A percentile compares a stretch with the other conserved stretches of the same genome.
phyloP scores from a whole-genome alignment of 2,113 vertebrate species.

The Oreotrochilus melanogaster region DNA sequence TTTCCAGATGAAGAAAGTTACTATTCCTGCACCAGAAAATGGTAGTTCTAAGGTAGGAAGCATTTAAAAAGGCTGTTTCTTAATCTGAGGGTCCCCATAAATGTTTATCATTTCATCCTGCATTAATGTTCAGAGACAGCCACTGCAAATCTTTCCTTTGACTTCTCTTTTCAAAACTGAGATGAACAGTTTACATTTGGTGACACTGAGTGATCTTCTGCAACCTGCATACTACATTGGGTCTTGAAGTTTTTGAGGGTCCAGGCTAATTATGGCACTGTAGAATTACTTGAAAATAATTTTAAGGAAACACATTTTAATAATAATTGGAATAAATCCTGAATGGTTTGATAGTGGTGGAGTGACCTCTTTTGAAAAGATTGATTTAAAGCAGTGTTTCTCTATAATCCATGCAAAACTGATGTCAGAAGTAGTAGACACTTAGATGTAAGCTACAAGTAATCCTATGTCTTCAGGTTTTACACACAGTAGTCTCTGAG shows the following conservation, averaged over 20 bases:
- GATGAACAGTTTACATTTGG: not conserved
- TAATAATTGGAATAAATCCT: not conserved
- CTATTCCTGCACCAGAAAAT: not conserved
- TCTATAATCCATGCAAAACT: not conserved
- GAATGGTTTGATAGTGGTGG: not conserved
- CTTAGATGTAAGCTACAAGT: constrained; percentile 1
- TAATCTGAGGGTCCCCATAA: not conserved
- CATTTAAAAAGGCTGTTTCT: not conserved
- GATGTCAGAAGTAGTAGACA: constrained; percentile 30
- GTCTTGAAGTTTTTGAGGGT: not conserved
- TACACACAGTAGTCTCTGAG: not conserved
- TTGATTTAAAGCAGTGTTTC: not conserved
- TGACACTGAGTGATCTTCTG: not conserved
- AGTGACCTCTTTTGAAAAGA: not conserved
- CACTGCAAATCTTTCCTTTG: not conserved
- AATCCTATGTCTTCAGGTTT: not conserved
- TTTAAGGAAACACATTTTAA: not conserved
- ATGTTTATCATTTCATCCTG: not conserved
- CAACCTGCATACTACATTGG: not conserved
- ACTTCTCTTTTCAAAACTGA: not conserved
- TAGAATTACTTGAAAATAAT: not conserved
- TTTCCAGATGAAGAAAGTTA: not conserved
- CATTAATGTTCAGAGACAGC: not conserved
- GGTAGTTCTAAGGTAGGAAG: not conserved
- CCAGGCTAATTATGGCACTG: not conserved